Base-by-base conservation (phyloP, 2,113 vertebrate genomes). In the Cheirogaleus medius region DNA sequence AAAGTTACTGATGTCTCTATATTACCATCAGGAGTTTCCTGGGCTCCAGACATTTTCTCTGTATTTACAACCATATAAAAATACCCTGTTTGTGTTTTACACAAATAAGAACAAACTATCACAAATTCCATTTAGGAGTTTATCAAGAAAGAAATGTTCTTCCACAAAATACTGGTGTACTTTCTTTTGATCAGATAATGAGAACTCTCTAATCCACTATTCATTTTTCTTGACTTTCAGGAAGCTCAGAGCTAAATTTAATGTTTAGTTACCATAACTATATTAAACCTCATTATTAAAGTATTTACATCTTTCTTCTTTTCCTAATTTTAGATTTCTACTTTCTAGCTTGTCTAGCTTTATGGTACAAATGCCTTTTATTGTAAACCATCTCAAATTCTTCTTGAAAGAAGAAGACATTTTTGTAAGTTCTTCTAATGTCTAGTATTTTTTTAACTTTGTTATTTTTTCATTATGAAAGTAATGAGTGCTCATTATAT, bases 241-340 rank as follows among this genome's bases (percentile, higher is more conserved):
- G 81, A 87, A 96, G n/a, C n/a, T 90, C 63, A 80, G 64, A 52
- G 21, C 15, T 96, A 87, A 93, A 95, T 95, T 90, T 86, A 90
- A 95, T 76, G 34, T 83, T 91, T 54, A 73, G 60, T 85, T 86
- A 93, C 27, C 32, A 23, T 60, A 94, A 87, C 74, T 81, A n/a
- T 44, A 73, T 92, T 80, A 94, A 93, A 91, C 84, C 37, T 94
- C 76, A 81, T 21, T 11, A 64, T 77, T 87, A 92, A 49, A 94
- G 10, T 47, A 88, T 92, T 85, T 94, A 84, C 73, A 71, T 92
- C 52, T 37, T 49, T 80, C 34, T 86, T 91, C 56, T 90, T 71
- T 91, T 82, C 14, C 60, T 52, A 39, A 29, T 90, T 97, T 92
- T 42, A 90, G 25, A 76, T 88, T 74, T 91, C 60, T 85, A 83